Base-by-base conservation (phyloP, 2,797 vertebrate genomes). In the Anguilla megastoma region DNA sequence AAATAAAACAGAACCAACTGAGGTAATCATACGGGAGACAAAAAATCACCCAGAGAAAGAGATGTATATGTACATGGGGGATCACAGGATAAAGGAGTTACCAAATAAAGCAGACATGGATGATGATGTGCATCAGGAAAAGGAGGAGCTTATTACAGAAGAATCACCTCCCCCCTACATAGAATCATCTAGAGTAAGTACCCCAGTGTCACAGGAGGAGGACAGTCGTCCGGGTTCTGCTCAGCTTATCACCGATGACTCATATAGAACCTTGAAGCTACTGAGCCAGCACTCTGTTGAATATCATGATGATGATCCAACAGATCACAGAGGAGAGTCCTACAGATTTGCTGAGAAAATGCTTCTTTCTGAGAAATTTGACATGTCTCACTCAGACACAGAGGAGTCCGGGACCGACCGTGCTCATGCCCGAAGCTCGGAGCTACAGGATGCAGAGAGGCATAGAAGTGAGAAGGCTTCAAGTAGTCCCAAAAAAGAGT, bases 321-420 rank as follows among this genome's bases (percentile, higher is more conserved):
- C 99, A 92, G 99, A 99, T 93, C 95, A 99, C 93, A 97, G 99
- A 95, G 98, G 98, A 89, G 99, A 99, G 94, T 99, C 98, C 24
- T 99, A 99, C 93, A 97, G 96, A 94, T 99, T 98, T 97, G 99
- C 99, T 89, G 99, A 99, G 95, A 99, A 99, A 98, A 99, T 99
- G 99, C 98, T 99, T 89, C 98, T 97, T 91, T 99, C 99, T 91
- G 98, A 99, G 94, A 98, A 99, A 95, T 94, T 98, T 94, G 98
- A 99, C 92, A 92, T 94, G 90, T 97, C 97, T 94, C 97, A 98
- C 90, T 98, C 97, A 92, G 98, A 99, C 92, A 96, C 97, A 87
- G 98, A 99, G 94, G 98, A 99, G 89, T 96, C 97, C 85, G 91
- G 95, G 86, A 94, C 95, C 93, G 97, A 98, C 90, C 97, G 95